Conservation (phyloP, 2,797 vertebrate species). For the Sylvia borin region DNA sequence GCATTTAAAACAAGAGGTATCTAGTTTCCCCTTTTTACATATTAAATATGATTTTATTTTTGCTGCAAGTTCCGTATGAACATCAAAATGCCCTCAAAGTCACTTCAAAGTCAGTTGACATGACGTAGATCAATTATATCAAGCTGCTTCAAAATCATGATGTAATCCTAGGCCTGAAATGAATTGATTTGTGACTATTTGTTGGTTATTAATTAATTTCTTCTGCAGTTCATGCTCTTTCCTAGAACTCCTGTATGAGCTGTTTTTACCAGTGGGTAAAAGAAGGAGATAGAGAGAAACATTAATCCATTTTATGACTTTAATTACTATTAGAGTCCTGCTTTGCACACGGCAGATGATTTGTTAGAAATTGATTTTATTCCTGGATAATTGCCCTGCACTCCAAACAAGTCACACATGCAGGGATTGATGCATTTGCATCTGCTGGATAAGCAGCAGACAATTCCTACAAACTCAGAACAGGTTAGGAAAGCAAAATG, state of each 20-base stretch:
- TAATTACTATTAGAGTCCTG: constrained; percentile 47
- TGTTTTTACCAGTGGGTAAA: neutral
- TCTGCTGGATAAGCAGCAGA: constrained; percentile 40
- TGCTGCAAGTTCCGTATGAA: neutral
- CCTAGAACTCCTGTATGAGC: neutral
- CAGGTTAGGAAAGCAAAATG: constrained; percentile 10
- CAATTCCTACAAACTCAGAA: neutral
- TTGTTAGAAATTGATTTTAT: constrained; percentile 65
- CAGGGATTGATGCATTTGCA: constrained; percentile 33
- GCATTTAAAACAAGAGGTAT: neutral
- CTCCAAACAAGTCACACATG: constrained; percentile 31
- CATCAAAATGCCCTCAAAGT: neutral
- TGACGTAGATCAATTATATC: neutral
- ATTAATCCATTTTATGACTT: constrained; percentile 45
- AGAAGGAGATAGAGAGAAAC: neutral
- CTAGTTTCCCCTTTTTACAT: neutral
- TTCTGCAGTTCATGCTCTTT: constrained; percentile 5
- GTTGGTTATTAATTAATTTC: constrained; percentile 24
- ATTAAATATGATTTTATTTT: neutral
- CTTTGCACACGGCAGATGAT: constrained; percentile 50
- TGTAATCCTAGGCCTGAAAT: neutral
- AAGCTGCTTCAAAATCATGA: neutral
- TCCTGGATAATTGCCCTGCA: constrained; percentile 53
- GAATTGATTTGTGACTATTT: neutral
- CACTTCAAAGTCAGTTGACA: neutral